Evolutionary conservation across 92 coral and sea anemone species (phyloP).

Genomic region (Phenganax marumi): DNA sequence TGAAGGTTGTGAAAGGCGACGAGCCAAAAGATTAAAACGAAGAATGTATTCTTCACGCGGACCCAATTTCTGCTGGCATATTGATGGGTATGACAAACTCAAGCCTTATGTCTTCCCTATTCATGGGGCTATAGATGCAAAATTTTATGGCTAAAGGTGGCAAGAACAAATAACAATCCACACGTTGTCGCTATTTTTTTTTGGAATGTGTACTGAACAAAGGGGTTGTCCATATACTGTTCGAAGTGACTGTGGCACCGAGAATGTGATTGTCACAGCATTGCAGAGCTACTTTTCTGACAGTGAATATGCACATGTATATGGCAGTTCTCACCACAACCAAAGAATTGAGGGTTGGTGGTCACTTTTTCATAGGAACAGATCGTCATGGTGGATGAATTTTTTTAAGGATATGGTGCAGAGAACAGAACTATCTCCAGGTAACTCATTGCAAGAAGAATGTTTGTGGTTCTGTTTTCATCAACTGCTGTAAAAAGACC

Average conservation of each 20-base stretch:
- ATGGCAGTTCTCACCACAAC: slow-evolving; percentile 7
- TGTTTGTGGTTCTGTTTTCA: background rate
- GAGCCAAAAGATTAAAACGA: slow-evolving; percentile 46
- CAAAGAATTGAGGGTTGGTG: slow-evolving; percentile 4
- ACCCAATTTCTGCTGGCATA: too few relatives aligned
- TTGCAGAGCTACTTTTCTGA: slow-evolving; percentile 2
- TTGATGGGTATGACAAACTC: slow-evolving; percentile 29
- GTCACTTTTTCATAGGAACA: background rate
- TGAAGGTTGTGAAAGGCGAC: slow-evolving; percentile 56
- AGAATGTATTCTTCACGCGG: slow-evolving; percentile 34
- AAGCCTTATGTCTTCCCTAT: background rate
- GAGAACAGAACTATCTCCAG: background rate
- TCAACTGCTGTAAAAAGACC: too few relatives aligned
- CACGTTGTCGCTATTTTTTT: background rate
- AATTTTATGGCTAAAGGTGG: background rate
- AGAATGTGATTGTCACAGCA: background rate
- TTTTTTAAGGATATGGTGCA: slow-evolving; percentile 4
- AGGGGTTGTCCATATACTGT: background rate
- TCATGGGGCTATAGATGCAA: background rate
- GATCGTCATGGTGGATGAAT: background rate
- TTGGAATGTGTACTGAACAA: background rate
- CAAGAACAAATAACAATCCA: background rate
- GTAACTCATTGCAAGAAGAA: background rate
- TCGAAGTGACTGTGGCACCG: background rate
- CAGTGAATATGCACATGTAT: slow-evolving; percentile 2